A percentile compares a stretch with the other conserved stretches of the same genome.
phyloP scores from a whole-genome alignment of 2,888 invertebrate genomes.

The Falcaria lacertinaria region DNA sequence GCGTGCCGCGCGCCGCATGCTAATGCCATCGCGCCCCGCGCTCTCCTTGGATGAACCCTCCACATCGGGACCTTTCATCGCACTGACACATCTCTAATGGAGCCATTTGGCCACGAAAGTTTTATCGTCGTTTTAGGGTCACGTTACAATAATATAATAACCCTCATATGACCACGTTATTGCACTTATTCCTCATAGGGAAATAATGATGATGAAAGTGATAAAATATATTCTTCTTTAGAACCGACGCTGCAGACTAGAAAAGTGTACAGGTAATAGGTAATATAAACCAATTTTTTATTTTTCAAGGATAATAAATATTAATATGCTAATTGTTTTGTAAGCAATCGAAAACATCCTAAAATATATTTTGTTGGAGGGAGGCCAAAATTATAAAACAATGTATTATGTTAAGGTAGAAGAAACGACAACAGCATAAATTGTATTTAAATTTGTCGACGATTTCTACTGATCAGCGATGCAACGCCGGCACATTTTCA shows the following conservation, averaged over 20 bases:
- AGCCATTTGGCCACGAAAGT: conserved; percentile 65
- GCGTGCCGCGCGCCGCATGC: conserved; percentile 56
- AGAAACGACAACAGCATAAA: conserved; percentile 45
- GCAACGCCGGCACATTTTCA: conserved; percentile 56
- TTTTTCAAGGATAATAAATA: no score
- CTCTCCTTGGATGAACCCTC: conserved; percentile 55
- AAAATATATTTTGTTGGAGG: conserved; percentile 15
- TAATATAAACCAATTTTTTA: no score
- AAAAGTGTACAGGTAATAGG: no score
- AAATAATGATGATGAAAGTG: background rate
- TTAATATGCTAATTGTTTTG: no score
- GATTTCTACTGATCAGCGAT: conserved; percentile 73
- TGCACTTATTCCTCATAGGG: background rate
- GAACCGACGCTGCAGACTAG: no score
- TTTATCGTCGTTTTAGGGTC: conserved; percentile 36
- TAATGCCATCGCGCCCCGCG: conserved; percentile 47
- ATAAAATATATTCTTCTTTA: no score
- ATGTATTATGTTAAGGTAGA: conserved; percentile 27
- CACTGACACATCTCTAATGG: conserved; percentile 62
- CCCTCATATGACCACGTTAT: conserved; percentile 14
- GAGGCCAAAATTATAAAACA: conserved; percentile 34
- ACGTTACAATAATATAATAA: conserved; percentile 21
- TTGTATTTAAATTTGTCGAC: conserved; percentile 55
- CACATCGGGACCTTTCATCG: conserved; percentile 58
- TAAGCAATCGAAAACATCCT: no score